These are phyloP conservation scores for Cantharis rufa DNA, from an alignment of 2,888 invertebrate genomes.

Conservation along the genomic window DNA sequence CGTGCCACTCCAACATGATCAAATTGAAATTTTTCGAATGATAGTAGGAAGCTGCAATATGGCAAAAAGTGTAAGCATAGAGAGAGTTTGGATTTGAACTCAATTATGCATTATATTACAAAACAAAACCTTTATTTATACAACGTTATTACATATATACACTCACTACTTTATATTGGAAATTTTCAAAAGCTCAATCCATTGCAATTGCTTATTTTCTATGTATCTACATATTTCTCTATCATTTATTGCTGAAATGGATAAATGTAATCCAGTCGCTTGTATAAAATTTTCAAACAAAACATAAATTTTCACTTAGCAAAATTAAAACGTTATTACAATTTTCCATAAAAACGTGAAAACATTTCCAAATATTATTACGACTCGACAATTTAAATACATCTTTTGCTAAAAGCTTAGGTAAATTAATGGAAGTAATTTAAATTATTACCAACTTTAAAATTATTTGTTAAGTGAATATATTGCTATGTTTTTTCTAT, in stretches of 20 bases:
- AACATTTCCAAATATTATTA: neutral
- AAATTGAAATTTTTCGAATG: neutral
- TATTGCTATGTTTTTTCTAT: too few species aligned
- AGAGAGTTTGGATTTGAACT: neutral
- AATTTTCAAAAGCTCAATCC: neutral
- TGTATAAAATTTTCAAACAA: neutral
- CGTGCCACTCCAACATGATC: neutral
- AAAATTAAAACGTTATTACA: neutral
- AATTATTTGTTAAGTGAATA: too few species aligned
- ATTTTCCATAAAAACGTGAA: neutral
- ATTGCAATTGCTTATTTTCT: neutral
- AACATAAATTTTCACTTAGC: neutral
- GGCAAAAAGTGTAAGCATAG: neutral
- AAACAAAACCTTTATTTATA: neutral
- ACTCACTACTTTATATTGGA: neutral
- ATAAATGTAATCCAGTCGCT: neutral
- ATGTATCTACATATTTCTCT: neutral
- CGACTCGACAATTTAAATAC: neutral
- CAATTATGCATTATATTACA: neutral
- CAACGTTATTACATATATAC: neutral
- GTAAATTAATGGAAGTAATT: too few species aligned
- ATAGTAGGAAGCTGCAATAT: neutral
- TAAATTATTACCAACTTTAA: too few species aligned
- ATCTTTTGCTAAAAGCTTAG: too few species aligned
- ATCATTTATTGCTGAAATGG: neutral